Conservation (phyloP, 2,113 vertebrate species). For the Neopipo cinnamomea region DNA sequence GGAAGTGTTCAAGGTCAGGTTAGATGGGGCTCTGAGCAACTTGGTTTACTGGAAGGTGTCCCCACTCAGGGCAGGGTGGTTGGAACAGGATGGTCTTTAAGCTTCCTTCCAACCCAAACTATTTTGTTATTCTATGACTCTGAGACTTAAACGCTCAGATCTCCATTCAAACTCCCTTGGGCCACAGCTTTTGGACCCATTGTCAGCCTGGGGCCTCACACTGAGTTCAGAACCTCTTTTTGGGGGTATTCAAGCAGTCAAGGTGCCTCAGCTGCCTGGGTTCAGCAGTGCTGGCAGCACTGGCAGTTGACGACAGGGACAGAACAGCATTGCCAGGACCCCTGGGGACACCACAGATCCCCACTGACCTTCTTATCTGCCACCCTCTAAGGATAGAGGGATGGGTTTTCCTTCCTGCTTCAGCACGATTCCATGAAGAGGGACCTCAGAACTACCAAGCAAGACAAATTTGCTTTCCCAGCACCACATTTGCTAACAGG, state of each 20-base stretch:
- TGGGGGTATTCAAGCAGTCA: not conserved
- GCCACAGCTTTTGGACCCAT: not conserved
- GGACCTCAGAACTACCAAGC: not conserved
- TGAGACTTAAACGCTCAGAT: not conserved
- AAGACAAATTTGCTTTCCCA: not conserved
- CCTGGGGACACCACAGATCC: not conserved
- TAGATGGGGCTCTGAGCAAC: not conserved
- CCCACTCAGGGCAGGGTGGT: not conserved
- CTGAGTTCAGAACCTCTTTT: not conserved
- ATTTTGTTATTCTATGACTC: not conserved
- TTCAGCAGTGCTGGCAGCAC: not conserved
- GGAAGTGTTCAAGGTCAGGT: not conserved
- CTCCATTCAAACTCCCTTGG: not conserved
- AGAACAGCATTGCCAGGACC: not conserved
- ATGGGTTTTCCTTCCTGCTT: not conserved
- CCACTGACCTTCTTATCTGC: not conserved
- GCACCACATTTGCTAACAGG: not conserved
- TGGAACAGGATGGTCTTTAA: not conserved
- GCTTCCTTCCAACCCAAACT: not conserved
- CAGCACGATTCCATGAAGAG: not conserved
- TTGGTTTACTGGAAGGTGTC: not conserved
- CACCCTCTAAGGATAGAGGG: not conserved
- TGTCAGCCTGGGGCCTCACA: not conserved
- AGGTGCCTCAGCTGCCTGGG: not conserved
- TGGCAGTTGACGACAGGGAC: not conserved